Conservation (phyloP, 1,140 invertebrate genomes). For the Drosophila tani region DNA sequence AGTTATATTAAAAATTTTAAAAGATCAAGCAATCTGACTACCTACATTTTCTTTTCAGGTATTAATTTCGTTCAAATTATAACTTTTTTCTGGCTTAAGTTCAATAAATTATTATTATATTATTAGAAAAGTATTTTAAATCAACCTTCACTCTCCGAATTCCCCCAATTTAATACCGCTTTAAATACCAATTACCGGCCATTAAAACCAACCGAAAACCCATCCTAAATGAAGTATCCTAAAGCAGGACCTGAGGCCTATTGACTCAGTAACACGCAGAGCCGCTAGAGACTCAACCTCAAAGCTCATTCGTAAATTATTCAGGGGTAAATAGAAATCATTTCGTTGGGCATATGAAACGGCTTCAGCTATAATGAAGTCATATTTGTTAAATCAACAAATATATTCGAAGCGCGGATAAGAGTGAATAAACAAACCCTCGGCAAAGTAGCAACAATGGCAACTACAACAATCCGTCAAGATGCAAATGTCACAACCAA, state of each 20-base stretch:
- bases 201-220: slow-evolving; percentile 4
- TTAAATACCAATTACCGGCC: neutral
- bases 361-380: slow-evolving; percentile 69
- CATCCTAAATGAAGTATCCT: slow-evolving; percentile 19
- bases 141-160: neutral
- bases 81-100: too few relatives aligned
- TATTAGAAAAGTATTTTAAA: neutral
- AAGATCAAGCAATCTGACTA: too few relatives aligned
- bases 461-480: slow-evolving; percentile 79
- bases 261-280: slow-evolving; percentile 71
- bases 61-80: too few relatives aligned
- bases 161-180: neutral
- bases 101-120: too few relatives aligned
- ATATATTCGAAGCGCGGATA: slow-evolving; percentile 19
- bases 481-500: slow-evolving; percentile 84
- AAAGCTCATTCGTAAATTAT: slow-evolving; percentile 81
- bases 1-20: too few relatives aligned
- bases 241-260: slow-evolving; percentile 43
- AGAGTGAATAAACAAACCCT: slow-evolving; percentile 66
- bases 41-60: too few relatives aligned
- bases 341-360: slow-evolving; percentile 33
- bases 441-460: slow-evolving; percentile 76
- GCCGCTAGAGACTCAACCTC: slow-evolving; percentile 35
- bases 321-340: slow-evolving; percentile 49
- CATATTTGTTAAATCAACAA: slow-evolving; percentile 75